phyloP scores from a whole-genome alignment of 2,113 vertebrate genomes.

The Boleophthalmus pectinirostris region DNA sequence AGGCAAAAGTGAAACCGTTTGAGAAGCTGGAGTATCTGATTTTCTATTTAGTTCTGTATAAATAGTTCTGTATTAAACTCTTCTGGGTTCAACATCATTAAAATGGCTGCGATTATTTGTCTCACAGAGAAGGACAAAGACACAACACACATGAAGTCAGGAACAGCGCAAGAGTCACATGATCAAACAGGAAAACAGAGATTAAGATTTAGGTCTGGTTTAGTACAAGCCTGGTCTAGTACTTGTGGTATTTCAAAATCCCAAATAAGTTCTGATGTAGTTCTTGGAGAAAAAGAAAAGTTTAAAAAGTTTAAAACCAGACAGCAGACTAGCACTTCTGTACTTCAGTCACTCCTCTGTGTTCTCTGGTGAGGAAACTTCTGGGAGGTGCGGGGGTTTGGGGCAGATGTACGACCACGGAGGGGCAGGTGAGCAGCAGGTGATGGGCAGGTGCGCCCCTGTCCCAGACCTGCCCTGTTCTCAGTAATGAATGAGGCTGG shows the following conservation, averaged over 20 bases:
- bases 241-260: neutral
- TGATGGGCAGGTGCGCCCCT: conserved; percentile 12
- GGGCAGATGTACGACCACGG: conserved; percentile 62
- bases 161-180: no score
- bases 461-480: conserved; percentile 33
- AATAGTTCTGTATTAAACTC: no score
- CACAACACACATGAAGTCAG: no score
- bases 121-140: no score
- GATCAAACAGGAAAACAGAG: no score
- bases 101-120: no score
- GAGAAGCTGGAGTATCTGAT: no score
- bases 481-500: conserved; percentile 71
- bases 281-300: neutral
- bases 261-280: neutral
- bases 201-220: neutral
- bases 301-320: neutral
- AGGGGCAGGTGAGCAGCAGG: conserved; percentile 35
- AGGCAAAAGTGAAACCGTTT: no score
- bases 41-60: no score
- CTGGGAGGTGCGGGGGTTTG: conserved; percentile 26
- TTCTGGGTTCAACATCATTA: no score
- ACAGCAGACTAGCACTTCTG: conserved; percentile 12
- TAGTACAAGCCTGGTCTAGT: neutral
- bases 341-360: conserved; percentile 12
- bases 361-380: conserved; percentile 43